Percentiles rank a stretch among this genome's conserved stretches.
These are phyloP conservation scores for Entomobrya multifasciata DNA, from an alignment of 2,888 invertebrate genomes.

Conservation along the genomic window DNA sequence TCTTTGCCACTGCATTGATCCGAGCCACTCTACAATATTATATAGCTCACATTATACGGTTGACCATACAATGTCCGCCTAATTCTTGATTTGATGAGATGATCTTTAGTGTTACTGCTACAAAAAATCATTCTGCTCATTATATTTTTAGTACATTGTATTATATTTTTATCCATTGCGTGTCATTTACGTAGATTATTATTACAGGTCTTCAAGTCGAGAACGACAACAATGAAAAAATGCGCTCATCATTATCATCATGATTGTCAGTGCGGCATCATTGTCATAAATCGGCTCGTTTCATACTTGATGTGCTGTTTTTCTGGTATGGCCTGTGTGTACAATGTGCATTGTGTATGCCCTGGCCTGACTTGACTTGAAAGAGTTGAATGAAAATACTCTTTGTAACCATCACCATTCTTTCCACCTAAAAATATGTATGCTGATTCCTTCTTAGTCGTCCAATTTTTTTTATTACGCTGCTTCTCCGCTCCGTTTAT, in stretches of 20 bases:
- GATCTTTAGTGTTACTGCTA: background rate
- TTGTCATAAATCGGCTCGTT: conserved; percentile 32
- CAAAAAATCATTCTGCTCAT: conserved; percentile 6
- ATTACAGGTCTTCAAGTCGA: conserved; percentile 53
- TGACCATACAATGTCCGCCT: background rate
- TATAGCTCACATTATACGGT: conserved; percentile 1
- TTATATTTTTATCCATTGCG: background rate
- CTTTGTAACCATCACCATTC: no score
- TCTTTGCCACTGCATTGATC: background rate
- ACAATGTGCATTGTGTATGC: no score
- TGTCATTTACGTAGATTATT: conserved; percentile 46
- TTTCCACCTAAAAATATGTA: no score
- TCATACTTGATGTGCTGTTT: conserved; percentile 15
- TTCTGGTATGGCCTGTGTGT: no score
- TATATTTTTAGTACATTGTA: conserved; percentile 21
- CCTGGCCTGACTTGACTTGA: no score
- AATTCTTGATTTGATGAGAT: conserved; percentile 23
- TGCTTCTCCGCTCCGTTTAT: background rate
- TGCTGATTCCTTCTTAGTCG: conserved; percentile 9
- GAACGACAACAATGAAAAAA: conserved; percentile 26
- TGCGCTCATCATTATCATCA: conserved; percentile 47
- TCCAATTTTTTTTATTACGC: background rate
- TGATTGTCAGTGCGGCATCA: background rate
- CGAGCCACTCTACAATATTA: background rate
- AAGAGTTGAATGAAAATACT: conserved; percentile 32